These are phyloP conservation scores for Ophthalmolycus amberensis DNA, from an alignment of 2,113 vertebrate genomes.

Conservation along the genomic window DNA sequence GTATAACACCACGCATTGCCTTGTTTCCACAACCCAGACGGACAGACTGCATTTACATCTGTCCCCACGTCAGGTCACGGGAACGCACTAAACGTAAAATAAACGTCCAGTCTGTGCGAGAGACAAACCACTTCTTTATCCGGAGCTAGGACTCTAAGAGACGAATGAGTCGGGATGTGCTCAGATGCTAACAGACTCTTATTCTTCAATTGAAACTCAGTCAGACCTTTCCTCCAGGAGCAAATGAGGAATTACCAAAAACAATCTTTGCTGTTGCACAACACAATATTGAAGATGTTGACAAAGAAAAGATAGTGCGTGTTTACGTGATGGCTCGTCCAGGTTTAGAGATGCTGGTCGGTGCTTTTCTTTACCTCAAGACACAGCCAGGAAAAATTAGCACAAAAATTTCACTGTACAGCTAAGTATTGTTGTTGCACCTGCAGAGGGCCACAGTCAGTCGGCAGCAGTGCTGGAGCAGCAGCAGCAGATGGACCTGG, in stretches of 20 bases:
- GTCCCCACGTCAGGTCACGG: neutral
- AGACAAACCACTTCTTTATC: neutral
- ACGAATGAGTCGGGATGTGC: neutral
- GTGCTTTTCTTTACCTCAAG: neutral
- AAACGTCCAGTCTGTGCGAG: neutral
- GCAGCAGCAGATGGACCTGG: constrained; percentile 74
- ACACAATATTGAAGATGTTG: neutral
- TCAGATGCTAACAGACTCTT: neutral
- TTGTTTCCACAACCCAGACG: neutral
- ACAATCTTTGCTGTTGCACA: neutral
- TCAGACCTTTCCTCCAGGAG: neutral
- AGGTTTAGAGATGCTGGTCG: neutral
- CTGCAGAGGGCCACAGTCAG: constrained; percentile 76
- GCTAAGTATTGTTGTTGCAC: neutral
- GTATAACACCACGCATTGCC: neutral
- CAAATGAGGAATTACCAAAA: constrained; percentile 17
- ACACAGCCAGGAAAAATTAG: neutral
- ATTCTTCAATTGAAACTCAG: constrained; percentile 22
- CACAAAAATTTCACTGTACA: neutral
- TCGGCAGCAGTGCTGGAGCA: constrained; percentile 61
- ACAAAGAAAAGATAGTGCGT: neutral
- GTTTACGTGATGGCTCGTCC: neutral
- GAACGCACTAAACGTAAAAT: neutral
- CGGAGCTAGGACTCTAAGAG: neutral
- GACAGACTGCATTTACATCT: neutral